phyloP scores from a whole-genome alignment of 2,888 invertebrate species.

The Theretra japonica region DNA sequence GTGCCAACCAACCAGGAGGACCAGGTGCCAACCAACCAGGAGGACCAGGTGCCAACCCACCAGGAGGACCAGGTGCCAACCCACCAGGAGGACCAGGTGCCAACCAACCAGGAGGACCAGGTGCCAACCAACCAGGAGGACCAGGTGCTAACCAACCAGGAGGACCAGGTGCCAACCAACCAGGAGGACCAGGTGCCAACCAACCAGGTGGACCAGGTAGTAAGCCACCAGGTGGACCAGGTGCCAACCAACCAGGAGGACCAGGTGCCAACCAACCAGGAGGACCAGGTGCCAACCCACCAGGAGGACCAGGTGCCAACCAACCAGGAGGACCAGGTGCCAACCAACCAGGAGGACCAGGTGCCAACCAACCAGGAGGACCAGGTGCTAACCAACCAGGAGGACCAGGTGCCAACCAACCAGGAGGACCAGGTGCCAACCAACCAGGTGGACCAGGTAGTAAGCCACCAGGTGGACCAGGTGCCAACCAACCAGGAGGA shows the following conservation, averaged over 20 bases:
- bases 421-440: too few species aligned
- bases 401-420: neutral
- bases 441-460: too few species aligned
- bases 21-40: constrained; percentile 5
- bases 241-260: too few species aligned
- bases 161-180: neutral
- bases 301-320: neutral
- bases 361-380: neutral
- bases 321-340: neutral
- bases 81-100: neutral
- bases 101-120: neutral
- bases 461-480: neutral
- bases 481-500: too few species aligned
- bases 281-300: neutral
- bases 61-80: neutral
- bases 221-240: neutral
- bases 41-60: too few species aligned
- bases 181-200: too few species aligned
- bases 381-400: too few species aligned
- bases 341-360: neutral
- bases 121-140: too few species aligned
- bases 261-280: neutral
- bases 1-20: too few species aligned
- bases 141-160: too few species aligned
- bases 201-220: too few species aligned